phyloP scores from a whole-genome alignment of 2,888 invertebrate species.

The Hoplodrina blanda region DNA sequence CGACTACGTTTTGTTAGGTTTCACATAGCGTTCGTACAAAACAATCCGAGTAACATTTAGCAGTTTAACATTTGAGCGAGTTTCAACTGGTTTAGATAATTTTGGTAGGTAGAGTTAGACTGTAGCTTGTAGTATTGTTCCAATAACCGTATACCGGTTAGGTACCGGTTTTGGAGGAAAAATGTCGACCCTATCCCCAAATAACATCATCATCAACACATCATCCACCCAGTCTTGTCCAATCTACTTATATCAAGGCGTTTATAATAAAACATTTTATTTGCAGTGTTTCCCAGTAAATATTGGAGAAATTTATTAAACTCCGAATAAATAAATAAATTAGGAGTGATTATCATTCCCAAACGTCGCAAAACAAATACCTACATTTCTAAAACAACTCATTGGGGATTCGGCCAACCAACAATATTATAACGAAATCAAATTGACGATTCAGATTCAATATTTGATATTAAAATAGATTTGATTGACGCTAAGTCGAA shows the following conservation, averaged over 20 bases:
- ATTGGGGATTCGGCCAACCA: constrained; percentile 29
- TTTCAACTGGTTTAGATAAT: neutral
- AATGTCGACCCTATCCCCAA: neutral
- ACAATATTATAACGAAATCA: constrained; percentile 49
- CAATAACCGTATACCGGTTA: too few relatives aligned
- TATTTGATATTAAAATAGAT: constrained; percentile 60
- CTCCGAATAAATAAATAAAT: constrained; percentile 37
- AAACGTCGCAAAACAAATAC: constrained; percentile 36
- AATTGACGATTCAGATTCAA: constrained; percentile 51
- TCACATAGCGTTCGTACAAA: constrained; percentile 17
- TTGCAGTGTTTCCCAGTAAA: neutral
- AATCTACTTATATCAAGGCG: neutral
- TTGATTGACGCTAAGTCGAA: constrained; percentile 53
- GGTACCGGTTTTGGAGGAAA: neutral
- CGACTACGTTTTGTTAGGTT: constrained; percentile 12
- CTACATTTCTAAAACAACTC: constrained; percentile 39
- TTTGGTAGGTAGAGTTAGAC: neutral
- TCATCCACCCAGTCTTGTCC: too few relatives aligned
- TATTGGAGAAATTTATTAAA: constrained; percentile 1
- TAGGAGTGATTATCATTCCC: constrained; percentile 33
- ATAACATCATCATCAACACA: neutral
- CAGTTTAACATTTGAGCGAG: constrained; percentile 15
- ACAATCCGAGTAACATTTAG: constrained; percentile 25
- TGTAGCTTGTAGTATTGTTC: too few relatives aligned
- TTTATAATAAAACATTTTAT: neutral